A percentile compares a stretch with the other conserved stretches of the same genome.
phyloP scores from a whole-genome alignment of 2,797 vertebrate species.

The Poeciliopsis infans region DNA sequence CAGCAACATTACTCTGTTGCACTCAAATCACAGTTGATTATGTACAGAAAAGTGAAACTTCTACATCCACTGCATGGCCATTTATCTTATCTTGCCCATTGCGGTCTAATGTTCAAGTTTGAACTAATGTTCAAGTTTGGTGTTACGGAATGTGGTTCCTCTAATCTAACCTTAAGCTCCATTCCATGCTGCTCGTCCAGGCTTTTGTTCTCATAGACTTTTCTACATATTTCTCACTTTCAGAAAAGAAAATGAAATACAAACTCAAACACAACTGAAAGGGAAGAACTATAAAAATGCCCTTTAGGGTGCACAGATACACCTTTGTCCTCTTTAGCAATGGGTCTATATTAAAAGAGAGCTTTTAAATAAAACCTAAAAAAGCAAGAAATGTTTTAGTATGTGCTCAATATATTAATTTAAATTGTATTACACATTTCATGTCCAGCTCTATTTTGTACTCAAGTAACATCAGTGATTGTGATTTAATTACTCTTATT shows the following conservation, averaged over 20 bases:
- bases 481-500: conserved; percentile 47
- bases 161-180: not conserved
- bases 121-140: not conserved
- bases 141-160: not conserved
- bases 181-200: not conserved
- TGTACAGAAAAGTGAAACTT: not conserved
- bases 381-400: not conserved
- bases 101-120: not conserved
- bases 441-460: conserved; percentile 1
- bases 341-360: not conserved
- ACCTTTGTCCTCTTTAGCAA: not conserved
- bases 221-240: not conserved
- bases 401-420: not conserved
- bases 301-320: not conserved
- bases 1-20: not conserved
- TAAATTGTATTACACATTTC: not conserved
- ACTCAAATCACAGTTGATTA: not conserved
- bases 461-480: not conserved
- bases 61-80: not conserved
- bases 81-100: not conserved
- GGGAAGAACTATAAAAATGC: not conserved
- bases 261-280: not conserved
- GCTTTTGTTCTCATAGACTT: not conserved
- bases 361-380: not conserved
- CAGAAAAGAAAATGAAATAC: not conserved